Base-by-base conservation (phyloP, 2,888 invertebrate genomes). In the Catonia carolina region DNA sequence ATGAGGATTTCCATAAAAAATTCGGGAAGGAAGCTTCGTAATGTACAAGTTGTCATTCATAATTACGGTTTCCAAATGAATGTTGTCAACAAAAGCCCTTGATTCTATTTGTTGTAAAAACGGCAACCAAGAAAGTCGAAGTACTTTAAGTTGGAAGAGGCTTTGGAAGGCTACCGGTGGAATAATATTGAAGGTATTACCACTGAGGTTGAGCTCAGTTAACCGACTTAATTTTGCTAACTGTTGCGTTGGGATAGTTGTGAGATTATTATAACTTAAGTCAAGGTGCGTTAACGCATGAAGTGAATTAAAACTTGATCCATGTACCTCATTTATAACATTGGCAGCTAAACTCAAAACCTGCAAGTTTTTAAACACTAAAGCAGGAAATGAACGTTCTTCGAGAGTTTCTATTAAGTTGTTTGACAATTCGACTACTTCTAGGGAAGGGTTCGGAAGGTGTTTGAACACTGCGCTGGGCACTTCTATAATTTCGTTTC, bases 1-100 rank as follows among this genome's bases (percentile, higher is more conserved):
- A 67, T 86, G 84, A 7, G 88, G 85, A 68, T 91, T 89, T 33
- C 88, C 87, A 70, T 90, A 86, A 67, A 94, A 89, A 56, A 92
- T 75, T 69, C 88, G 81, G 55, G 85, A 81, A n/a, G 92, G 89
- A 59, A 94, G 77, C 66, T 81, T 81, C 53, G 77, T 76, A 52
- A 93, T 77, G 66, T 80, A 80, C 10, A 84, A 78, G 71, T 91
- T 91, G 69, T 85, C 84, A 70, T 88, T 86, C 75, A 91, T 76
- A 72, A 84, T 81, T 64, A 90, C 81, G 62, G 81, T 80, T 70
- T 90, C 87, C 63, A 90, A 75, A 69, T 88, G 85, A 31, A 89
- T 86, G 72, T 90, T 90, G 74, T 90, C 89, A 59, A 86, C 86
- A 70, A 90, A 89, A 53, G 89, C 86, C 71, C 88, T 74, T 18